A percentile compares a stretch with the other conserved stretches of the same genome.
Conservation (phyloP, 2,113 vertebrate species). For the Upupa epops region DNA sequence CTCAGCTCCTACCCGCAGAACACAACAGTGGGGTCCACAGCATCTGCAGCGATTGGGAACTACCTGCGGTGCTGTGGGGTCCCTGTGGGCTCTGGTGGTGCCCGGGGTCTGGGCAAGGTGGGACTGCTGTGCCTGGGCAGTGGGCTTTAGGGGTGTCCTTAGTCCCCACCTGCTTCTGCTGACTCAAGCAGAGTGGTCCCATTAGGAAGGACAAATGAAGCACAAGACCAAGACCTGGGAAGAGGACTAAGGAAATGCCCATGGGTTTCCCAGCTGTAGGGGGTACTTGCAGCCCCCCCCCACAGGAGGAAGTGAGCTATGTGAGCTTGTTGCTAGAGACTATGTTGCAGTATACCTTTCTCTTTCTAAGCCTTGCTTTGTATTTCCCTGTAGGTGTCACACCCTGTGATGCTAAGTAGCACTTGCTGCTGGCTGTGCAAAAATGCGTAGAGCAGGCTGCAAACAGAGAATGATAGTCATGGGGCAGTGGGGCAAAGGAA, state of each 20-base stretch:
- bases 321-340: background rate
- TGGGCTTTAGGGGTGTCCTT: background rate
- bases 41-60: background rate
- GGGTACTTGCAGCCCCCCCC: background rate
- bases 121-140: constrained; percentile 32
- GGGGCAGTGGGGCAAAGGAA: background rate
- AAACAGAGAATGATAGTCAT: background rate
- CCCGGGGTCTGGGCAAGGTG: background rate
- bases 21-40: constrained; percentile 8
- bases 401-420: background rate
- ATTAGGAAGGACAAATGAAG: background rate
- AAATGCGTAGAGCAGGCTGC: constrained; percentile 6
- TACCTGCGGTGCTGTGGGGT: constrained; percentile 42
- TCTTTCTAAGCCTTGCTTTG: background rate
- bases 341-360: background rate
- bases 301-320: background rate
- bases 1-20: constrained; percentile 52
- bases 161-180: fast-evolving
- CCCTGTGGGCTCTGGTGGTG: background rate
- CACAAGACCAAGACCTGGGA: background rate
- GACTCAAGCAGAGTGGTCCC: fast-evolving
- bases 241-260: background rate
- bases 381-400: background rate
- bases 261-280: background rate
- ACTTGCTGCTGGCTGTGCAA: background rate